A percentile compares a stretch with the other conserved stretches of the same genome.
Evolutionary conservation across 2,888 invertebrate species (phyloP).

Genomic region (Pollenia griseotomentosa): DNA sequence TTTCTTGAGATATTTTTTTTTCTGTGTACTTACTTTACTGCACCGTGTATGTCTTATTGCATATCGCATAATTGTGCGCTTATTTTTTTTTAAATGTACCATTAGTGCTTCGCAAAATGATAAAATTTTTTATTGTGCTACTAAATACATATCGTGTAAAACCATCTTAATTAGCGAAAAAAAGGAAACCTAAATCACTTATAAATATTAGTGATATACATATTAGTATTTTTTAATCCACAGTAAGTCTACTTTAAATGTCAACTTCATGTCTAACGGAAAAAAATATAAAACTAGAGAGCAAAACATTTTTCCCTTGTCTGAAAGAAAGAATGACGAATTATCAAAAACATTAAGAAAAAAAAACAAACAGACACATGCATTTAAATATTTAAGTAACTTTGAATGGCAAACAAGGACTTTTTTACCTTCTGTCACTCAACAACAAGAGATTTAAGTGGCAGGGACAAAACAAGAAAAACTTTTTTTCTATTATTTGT

Average conservation of each 20-base stretch:
- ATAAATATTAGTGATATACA: not conserved
- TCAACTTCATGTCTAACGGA: slow-evolving; percentile 48
- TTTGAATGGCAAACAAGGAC: slow-evolving; percentile 40
- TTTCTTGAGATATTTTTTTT: too few species aligned
- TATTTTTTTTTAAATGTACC: too few species aligned
- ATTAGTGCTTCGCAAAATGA: too few species aligned
- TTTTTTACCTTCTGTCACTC: slow-evolving; percentile 48
- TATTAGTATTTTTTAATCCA: slow-evolving; percentile 59
- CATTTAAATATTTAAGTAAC: slow-evolving; percentile 50
- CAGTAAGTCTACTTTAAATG: slow-evolving; percentile 35
- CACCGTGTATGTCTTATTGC: too few species aligned
- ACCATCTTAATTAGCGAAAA: too few species aligned
- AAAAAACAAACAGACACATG: slow-evolving; percentile 20
- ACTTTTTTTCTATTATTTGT: not conserved
- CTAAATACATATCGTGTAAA: too few species aligned
- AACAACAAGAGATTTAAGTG: slow-evolving; percentile 35
- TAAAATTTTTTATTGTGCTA: too few species aligned
- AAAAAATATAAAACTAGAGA: not conserved
- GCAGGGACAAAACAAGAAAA: slow-evolving; percentile 16
- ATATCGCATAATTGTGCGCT: too few species aligned
- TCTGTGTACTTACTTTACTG: too few species aligned
- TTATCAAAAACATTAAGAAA: not conserved
- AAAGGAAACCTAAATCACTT: too few species aligned
- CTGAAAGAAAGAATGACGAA: slow-evolving; percentile 24
- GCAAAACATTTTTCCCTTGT: slow-evolving; percentile 7